Evolutionary conservation across 2,888 invertebrate species (phyloP), one percentile per base, ranked within the genome.

Genomic region (Tetropium fuscum): DNA sequence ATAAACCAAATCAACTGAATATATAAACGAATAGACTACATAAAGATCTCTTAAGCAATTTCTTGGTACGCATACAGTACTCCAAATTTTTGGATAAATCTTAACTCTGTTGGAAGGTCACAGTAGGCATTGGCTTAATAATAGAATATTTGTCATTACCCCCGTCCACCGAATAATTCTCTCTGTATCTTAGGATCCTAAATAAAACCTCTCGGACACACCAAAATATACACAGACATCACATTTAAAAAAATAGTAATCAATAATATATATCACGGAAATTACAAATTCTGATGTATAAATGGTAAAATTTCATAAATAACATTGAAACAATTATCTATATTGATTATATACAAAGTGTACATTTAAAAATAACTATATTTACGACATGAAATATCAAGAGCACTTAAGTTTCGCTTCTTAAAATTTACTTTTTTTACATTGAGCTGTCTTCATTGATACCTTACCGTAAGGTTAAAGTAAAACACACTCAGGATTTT

Each of bases 361-460:
- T 81, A 81, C 81, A 81, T 80, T 81, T 80, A 80, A 81, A 81
- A 81, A 80, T 81, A 80, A 80, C 78, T 80, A 80, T 76, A 68
- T 69, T 64, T 78, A 79, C 79, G 80, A 81, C 80, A 81, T 80
- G 79, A 81, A 81, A 80, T 81, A 81, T 80, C 81, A 81, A 81
- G 81, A 82, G 82, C 82, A 82, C 81, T 82, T 82, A 80, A 81
- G 81, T 81, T 81, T 80, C 77, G 77, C 78, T 72, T 78, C 78
- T 79, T 78, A 80, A 75, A 77, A 74, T 76, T 78, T 76, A 77
- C 66, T 71, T 69, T 66, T 58, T 73, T 65, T 75, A 77, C 77
- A 79, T 77, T 75, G 77, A 80, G 76, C 79, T 79, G 78, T 78
- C 78, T 79, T 78, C 78, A 79, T 78, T 78, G 78, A 72, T 74